Conservation (phyloP, 1,140 invertebrate species). For the Aporrectodea caliginosa region DNA sequence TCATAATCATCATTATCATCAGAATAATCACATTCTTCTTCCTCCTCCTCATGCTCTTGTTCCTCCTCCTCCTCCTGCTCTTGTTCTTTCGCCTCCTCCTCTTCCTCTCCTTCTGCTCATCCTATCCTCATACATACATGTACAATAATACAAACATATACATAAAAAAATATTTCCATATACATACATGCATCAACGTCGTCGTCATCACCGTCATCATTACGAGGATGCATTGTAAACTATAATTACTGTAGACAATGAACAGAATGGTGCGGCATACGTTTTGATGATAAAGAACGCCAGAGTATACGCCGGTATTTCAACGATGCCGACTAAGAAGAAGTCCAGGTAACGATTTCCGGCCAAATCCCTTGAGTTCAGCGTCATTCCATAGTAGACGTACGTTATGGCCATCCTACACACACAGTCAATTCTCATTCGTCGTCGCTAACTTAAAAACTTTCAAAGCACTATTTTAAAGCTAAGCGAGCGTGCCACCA, state of each 20-base stretch:
- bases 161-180: too few species aligned
- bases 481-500: too few species aligned
- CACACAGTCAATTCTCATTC: neutral
- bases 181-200: too few species aligned
- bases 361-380: conserved; percentile 43
- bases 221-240: too few species aligned
- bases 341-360: conserved; percentile 52
- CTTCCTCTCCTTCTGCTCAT: neutral
- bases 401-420: conserved; percentile 66
- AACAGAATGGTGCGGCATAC: conserved; percentile 33
- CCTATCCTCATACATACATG: too few species aligned
- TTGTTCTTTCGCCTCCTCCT: neutral
- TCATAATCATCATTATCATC: neutral
- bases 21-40: neutral
- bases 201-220: too few species aligned
- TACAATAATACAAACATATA: too few species aligned
- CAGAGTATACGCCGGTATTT: conserved; percentile 71
- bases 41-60: neutral
- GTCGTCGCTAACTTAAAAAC: too few species aligned
- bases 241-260: neutral
- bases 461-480: too few species aligned
- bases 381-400: conserved; percentile 64
- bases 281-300: conserved; percentile 65
- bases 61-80: neutral
- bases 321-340: conserved; percentile 63